A percentile compares a stretch with the other conserved stretches of the same genome.
phyloP scores from a whole-genome alignment of 2,797 vertebrate species.

The Sebastes steindachneri region DNA sequence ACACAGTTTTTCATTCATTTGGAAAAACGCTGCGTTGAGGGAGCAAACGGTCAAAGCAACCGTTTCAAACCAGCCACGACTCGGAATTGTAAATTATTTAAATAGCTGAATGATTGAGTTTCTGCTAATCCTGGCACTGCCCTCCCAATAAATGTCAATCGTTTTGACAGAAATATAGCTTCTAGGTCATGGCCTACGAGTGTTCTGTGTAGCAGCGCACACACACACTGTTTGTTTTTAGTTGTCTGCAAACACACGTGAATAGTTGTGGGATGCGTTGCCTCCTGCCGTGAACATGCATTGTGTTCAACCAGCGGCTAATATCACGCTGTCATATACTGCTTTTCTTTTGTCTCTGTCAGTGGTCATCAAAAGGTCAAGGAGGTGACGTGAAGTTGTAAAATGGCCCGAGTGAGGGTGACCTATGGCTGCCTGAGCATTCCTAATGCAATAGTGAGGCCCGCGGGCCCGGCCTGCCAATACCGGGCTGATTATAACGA shows the following conservation, averaged over 20 bases:
- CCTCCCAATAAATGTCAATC: conserved; percentile 60
- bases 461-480: conserved; percentile 94
- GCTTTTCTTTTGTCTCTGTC: conserved; percentile 75
- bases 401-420: conserved; percentile 87
- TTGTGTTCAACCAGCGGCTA: conserved; percentile 38
- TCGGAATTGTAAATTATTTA: conserved; percentile 47
- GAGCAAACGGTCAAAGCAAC: conserved; percentile 44
- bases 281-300: conserved; percentile 24
- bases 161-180: conserved; percentile 67
- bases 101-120: conserved; percentile 58
- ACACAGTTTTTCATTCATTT: conserved; percentile 77
- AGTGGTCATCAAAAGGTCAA: conserved; percentile 88
- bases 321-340: conserved; percentile 63
- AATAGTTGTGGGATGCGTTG: neutral
- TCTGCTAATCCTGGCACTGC: conserved; percentile 57
- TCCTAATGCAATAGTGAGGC: conserved; percentile 93
- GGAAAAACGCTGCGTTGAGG: conserved; percentile 53
- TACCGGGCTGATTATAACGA: conserved; percentile 97
- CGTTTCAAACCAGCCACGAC: conserved; percentile 36
- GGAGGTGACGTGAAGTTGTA: conserved; percentile 93
- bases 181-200: conserved; percentile 36
- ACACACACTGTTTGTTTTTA: conserved; percentile 6
- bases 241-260: conserved; percentile 9
- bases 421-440: conserved; percentile 91
- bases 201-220: neutral